Conservation (phyloP, 2,797 vertebrate species). For the Martes flavigula region DNA sequence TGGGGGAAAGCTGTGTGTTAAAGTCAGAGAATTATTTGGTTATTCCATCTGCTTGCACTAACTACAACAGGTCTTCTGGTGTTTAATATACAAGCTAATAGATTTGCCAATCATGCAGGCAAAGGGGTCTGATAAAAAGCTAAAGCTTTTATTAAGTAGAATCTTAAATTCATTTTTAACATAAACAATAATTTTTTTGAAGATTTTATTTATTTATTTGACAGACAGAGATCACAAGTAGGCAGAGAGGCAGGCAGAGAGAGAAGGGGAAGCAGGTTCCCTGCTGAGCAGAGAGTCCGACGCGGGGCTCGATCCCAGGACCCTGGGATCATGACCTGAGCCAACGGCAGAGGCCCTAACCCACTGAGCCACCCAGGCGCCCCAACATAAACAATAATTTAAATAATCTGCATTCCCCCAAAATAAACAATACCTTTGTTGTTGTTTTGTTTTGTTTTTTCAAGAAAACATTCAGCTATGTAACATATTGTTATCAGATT, state of each 20-base stretch:
- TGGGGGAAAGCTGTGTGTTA: neutral
- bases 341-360: too few species aligned
- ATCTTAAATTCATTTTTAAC: neutral
- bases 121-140: neutral
- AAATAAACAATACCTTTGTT: neutral
- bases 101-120: neutral
- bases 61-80: neutral
- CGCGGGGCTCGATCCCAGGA: too few species aligned
- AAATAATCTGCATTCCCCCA: neutral
- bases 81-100: neutral
- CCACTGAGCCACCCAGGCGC: too few species aligned
- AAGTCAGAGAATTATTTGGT: neutral
- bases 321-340: too few species aligned
- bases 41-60: neutral
- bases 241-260: too few species aligned
- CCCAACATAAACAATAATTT: neutral
- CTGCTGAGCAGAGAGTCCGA: too few species aligned
- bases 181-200: neutral
- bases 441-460: neutral
- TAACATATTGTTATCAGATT: neutral
- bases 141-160: neutral
- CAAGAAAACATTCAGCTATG: neutral
- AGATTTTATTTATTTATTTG: too few species aligned
- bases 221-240: too few species aligned
- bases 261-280: too few species aligned